Evolutionary conservation across 1,140 invertebrate species (phyloP).

Genomic region (Drosophila neocordata): DNA sequence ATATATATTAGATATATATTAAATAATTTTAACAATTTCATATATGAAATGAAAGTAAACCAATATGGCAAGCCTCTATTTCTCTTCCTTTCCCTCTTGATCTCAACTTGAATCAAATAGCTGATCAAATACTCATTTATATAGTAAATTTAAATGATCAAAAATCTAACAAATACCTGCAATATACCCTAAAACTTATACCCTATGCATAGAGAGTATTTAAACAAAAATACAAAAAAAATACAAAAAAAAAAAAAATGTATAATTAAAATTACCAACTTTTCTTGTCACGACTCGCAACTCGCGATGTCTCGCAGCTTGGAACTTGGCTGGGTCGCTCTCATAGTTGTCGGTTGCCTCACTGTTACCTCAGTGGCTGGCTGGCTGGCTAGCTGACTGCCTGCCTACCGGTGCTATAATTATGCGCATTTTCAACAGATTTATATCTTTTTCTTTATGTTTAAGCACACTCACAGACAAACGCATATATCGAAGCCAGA

Average conservation of each 20-base stretch:
- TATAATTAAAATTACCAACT: slow-evolving; percentile 81
- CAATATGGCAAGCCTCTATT: no score
- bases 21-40: no score
- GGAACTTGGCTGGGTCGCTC: slow-evolving; percentile 34
- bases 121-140: no score
- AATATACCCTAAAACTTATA: background rate
- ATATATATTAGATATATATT: no score
- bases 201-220: background rate
- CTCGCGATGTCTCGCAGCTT: slow-evolving; percentile 34
- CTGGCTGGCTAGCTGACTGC: slow-evolving; percentile 27
- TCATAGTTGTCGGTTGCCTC: slow-evolving; percentile 3
- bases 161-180: no score
- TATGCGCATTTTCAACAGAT: slow-evolving; percentile 80
- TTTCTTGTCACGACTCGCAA: slow-evolving; percentile 73
- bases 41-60: no score
- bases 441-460: slow-evolving; percentile 67
- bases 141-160: no score
- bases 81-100: no score
- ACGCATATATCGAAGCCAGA: slow-evolving; percentile 41
- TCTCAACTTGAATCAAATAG: no score
- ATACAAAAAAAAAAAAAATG: slow-evolving; percentile 35
- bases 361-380: slow-evolving; percentile 21
- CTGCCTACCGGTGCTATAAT: slow-evolving; percentile 60
- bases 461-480: slow-evolving; percentile 46
- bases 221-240: slow-evolving; percentile 31